These are phyloP conservation scores for Cisticola juncidis DNA, from an alignment of 2,113 vertebrate genomes.

Conservation along the genomic window DNA sequence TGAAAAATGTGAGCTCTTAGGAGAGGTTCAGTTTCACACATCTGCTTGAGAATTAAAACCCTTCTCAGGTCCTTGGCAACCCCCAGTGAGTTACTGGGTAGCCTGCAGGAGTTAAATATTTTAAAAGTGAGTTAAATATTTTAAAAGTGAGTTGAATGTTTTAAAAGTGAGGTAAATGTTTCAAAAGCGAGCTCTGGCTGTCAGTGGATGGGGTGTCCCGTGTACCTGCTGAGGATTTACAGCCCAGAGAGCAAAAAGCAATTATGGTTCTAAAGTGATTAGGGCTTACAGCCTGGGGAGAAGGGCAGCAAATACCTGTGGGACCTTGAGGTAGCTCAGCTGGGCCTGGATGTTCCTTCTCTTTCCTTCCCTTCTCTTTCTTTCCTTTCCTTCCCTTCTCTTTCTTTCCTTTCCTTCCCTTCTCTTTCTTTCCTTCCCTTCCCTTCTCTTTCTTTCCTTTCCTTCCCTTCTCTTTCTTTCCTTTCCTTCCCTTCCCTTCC, in stretches of 20 bases:
- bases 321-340: background rate
- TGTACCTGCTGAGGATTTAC: background rate
- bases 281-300: background rate
- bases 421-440: background rate
- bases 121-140: background rate
- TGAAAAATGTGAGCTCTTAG: background rate
- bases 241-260: background rate
- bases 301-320: background rate
- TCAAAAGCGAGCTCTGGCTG: background rate
- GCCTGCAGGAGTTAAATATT: slow-evolving; percentile 15
- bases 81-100: background rate
- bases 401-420: background rate
- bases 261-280: background rate
- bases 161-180: background rate
- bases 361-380: background rate
- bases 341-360: background rate
- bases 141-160: background rate
- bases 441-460: background rate
- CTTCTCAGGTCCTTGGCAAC: background rate
- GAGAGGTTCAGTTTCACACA: background rate
- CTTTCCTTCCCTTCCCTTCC: background rate
- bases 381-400: background rate
- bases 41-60: background rate
- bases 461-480: background rate
- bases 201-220: background rate